phyloP scores from a whole-genome alignment of 1,140 invertebrate genomes.

The Macrotrachela quadricornifera region DNA sequence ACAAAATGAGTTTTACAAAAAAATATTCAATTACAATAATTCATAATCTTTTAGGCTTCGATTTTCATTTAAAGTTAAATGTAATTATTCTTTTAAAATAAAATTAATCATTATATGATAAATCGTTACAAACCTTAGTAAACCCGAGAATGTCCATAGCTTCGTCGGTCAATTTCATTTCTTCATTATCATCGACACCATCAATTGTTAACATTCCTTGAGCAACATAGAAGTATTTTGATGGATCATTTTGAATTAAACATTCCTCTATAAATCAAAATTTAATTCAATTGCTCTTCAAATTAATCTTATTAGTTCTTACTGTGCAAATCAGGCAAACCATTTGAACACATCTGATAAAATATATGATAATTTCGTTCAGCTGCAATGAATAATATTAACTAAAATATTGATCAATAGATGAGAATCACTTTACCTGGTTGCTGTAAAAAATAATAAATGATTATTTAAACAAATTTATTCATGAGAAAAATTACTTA shows the following conservation, averaged over 20 bases:
- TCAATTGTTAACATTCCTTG: constrained; percentile 92
- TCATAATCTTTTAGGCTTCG: no score
- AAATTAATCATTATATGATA: background rate
- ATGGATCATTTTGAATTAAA: constrained; percentile 57
- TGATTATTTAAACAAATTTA: no score
- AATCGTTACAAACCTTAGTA: constrained; percentile 32
- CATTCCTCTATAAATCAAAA: constrained; percentile 44
- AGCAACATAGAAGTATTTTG: constrained; percentile 72
- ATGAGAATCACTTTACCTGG: no score
- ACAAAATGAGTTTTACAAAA: no score
- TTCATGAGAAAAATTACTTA: background rate
- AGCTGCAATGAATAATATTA: constrained; percentile 32
- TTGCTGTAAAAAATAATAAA: no score
- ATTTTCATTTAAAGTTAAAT: no score
- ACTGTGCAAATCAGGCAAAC: constrained; percentile 40
- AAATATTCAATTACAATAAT: no score
- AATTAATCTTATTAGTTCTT: constrained; percentile 6
- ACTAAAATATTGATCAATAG: no score
- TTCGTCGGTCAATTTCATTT: constrained; percentile 74
- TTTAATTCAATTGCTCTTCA: background rate
- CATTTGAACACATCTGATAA: constrained; percentile 97
- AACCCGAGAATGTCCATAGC: constrained; percentile 95
- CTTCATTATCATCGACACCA: constrained; percentile 81
- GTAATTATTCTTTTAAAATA: no score
- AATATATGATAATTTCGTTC: constrained; percentile 99